Base-by-base conservation (phyloP, 1,140 invertebrate species). In the Calliphora vicina region DNA sequence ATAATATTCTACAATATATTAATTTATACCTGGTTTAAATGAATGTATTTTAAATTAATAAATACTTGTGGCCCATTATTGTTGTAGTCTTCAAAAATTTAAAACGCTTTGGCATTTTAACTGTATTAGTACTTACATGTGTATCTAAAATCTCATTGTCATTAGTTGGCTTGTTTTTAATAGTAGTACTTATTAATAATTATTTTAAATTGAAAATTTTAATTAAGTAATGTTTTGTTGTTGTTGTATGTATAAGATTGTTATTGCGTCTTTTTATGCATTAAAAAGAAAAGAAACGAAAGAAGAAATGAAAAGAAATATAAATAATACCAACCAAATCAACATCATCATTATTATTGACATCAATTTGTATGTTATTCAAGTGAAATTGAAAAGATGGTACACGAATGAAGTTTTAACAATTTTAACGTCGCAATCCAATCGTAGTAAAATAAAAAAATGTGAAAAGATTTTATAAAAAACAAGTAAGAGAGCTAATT, bases 131-230 rank as follows among this genome's bases (percentile, higher is more conserved):
- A n/a, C n/a, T n/a, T n/a, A n/a, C n/a, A n/a, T n/a, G n/a, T 35
- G 6, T 35, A 10, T 35, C 8, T 35, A 35, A 35, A 35, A 35
- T 57, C 50, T 57, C 15, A n/a, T 17, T 57, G 1, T 57, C 50
- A 57, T 57, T 57, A 57, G 50, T 57, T 57, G 50, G 5, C 6
- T 57, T 57, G 50, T 57, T 57, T 57, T 57, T 25, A 73, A 25
- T 72, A 35, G 35, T 35, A 35, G 35, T 76, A 20, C 73, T n/a
- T 29, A 42, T 76, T 76, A 76, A 23, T 76, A 76, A 76, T 42
- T 76, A 76, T 42, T 20, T 76, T 42, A 76, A 76, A 76, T 76
- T 76, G 29, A 42, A 42, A 76, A 76, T 42, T 76, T 76, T 29
- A 76, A 76, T 76, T 76, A 42, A 23, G 73, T 76, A 76, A 76